These are phyloP conservation scores for Morelia viridis DNA, from an alignment of 2,797 vertebrate genomes.

Conservation along the genomic window DNA sequence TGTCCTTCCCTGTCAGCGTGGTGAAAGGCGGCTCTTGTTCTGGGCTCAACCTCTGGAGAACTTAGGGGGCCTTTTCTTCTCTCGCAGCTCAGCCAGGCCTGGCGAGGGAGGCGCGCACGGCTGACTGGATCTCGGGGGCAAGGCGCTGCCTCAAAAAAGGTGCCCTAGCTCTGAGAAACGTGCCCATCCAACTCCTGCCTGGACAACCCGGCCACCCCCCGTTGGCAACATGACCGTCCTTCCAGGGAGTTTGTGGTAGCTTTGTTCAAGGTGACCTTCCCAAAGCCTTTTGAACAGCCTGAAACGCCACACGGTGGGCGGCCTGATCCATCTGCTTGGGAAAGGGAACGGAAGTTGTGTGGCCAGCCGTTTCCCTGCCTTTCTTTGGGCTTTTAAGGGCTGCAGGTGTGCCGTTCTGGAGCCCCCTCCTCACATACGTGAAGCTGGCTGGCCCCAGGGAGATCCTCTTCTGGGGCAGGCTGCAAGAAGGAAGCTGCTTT, in stretches of 20 bases:
- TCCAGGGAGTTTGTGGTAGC: no score
- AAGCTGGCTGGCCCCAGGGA: neutral
- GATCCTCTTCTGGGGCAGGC: neutral
- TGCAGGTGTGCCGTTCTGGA: neutral
- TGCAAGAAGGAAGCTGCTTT: neutral
- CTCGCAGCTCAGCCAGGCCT: neutral
- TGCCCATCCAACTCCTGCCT: neutral
- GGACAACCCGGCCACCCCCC: neutral
- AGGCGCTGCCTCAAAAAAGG: no score
- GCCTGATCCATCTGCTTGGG: neutral
- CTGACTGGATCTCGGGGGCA: neutral
- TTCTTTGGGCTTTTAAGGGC: neutral
- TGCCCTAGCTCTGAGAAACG: neutral
- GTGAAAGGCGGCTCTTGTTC: constrained; percentile 49
- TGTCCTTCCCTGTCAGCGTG: constrained; percentile 31
- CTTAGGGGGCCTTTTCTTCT: constrained; percentile 1
- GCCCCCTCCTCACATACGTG: neutral
- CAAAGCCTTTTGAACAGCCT: neutral
- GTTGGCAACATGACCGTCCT: neutral
- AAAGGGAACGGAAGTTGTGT: neutral
- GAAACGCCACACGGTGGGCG: no score
- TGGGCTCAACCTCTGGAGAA: neutral
- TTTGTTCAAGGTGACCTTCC: neutral
- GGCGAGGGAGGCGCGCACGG: neutral
- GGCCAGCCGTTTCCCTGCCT: neutral